Percentiles rank a stretch among this genome's conserved stretches.
These are phyloP conservation scores for Mamestra configurata DNA, from an alignment of 1,140 invertebrate species.

Conservation along the genomic window DNA sequence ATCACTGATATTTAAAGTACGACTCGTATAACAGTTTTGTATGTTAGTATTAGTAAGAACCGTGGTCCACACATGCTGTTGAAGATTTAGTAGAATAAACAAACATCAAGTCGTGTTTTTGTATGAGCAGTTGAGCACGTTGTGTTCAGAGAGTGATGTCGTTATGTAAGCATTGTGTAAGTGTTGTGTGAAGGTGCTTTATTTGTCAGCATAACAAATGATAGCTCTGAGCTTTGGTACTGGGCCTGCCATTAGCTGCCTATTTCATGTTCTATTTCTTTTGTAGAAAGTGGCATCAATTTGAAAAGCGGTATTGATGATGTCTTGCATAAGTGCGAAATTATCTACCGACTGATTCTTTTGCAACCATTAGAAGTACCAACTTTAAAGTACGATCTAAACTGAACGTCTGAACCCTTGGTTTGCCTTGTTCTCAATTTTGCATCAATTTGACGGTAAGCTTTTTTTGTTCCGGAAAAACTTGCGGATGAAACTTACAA, in stretches of 20 bases:
- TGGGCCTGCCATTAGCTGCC: not conserved
- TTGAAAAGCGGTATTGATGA: not conserved
- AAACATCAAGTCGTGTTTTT: conserved; percentile 2
- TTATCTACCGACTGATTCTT: not conserved
- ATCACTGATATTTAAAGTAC: not conserved
- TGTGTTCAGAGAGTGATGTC: not conserved
- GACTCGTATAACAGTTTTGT: no score
- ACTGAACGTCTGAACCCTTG: no score
- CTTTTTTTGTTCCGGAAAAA: no score
- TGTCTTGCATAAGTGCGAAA: not conserved
- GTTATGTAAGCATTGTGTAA: conserved; percentile 12
- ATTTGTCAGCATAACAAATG: conserved; percentile 10
- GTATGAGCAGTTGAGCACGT: not conserved
- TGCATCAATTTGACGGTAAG: no score
- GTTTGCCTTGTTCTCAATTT: no score
- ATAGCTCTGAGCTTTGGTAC: not conserved
- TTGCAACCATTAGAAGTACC: not conserved
- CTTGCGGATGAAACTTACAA: no score
- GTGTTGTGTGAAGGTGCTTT: conserved; percentile 7
- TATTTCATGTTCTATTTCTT: conserved; percentile 10
- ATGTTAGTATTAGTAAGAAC: no score
- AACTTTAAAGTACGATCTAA: no score
- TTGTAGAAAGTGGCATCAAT: conserved; percentile 24
- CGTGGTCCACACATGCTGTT: not conserved
- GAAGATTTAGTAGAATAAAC: conserved; percentile 1